Evolutionary conservation across 2,888 invertebrate genomes (phyloP), one percentile per base, ranked within the genome.

Genomic region (Hydrotaea diabolus): DNA sequence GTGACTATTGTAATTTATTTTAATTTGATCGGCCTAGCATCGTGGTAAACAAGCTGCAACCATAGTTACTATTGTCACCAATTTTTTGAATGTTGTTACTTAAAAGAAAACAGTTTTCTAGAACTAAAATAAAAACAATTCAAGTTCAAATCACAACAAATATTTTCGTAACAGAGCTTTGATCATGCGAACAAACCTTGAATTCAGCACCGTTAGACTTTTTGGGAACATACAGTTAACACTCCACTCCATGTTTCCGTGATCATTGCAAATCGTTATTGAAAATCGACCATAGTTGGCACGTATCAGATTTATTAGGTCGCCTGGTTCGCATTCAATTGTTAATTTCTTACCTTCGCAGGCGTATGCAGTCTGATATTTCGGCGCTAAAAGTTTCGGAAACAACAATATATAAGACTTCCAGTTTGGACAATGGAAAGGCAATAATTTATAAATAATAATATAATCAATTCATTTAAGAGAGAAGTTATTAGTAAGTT

Each of bases 281-380:
- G 97, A 98, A 93, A 98, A 98, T 89, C 97, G 95, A 75, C 98
- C 98, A 92, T 98, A 98, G 94, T 98, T 98, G 85, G 98, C 98
- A 87, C 98, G 95, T 92, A 97, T 96, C 89, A 98, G 94, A 91
- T 97, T 96, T 89, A 98, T 98, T 85, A 97, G 94, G 89, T 97
- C 96, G n/a, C 97, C 97, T 88, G 96, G 96, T 85, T 95, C 95
- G 93, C 98, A 98, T 90, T 96, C 96, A 88, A 98, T 96, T 93
- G 95, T 95, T 90, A 98, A 93, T 86, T 96, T 96, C 92, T 97
- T 97, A 87, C 98, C 97, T 93, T 98, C 98, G 93, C 98, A 98
- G 85, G 97, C 98, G 93, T 98, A 98, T 83, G 97, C 97, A 84
- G 97, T 97, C 92, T 96, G 96, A 93, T 97, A 97, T 93, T 96